Evolutionary conservation across 2,888 invertebrate species (phyloP).

Genomic region (Apamea crenata): DNA sequence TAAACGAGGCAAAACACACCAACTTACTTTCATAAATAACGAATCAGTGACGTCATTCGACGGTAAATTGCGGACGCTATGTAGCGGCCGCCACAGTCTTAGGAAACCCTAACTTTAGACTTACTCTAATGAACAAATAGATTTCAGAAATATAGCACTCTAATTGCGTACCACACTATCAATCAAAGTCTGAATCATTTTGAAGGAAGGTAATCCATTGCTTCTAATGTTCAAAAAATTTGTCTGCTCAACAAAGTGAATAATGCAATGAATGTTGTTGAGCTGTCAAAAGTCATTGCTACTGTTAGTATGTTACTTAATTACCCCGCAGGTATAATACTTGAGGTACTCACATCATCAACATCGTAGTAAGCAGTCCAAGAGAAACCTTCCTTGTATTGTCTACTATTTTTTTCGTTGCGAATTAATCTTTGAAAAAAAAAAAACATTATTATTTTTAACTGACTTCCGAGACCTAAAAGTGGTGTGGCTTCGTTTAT

Average conservation of each 20-base stretch:
- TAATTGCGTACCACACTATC: no score
- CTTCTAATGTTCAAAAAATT: no score
- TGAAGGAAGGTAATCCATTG: no score
- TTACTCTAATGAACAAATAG: neutral
- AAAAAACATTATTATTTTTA: conserved; percentile 14
- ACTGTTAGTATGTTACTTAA: no score
- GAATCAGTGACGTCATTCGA: neutral
- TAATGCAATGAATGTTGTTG: no score
- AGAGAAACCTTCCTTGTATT: conserved; percentile 81
- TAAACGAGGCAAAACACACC: neutral
- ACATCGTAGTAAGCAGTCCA: conserved; percentile 92
- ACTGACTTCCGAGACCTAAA: neutral
- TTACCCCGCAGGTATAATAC: neutral
- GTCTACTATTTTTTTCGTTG: conserved; percentile 79
- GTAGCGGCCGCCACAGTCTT: neutral
- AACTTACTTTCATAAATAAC: neutral
- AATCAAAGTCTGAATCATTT: no score
- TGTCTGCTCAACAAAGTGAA: no score
- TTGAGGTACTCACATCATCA: conserved; percentile 83
- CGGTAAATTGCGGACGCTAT: neutral
- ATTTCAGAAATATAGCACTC: neutral
- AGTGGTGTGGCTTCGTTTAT: neutral
- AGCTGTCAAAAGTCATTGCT: no score
- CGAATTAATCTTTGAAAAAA: conserved; percentile 85
- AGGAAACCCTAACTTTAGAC: neutral